Percentiles rank a stretch among this genome's conserved stretches.
Conservation (phyloP, 2,113 vertebrate genomes). For the Rhizomys pruinosus region DNA sequence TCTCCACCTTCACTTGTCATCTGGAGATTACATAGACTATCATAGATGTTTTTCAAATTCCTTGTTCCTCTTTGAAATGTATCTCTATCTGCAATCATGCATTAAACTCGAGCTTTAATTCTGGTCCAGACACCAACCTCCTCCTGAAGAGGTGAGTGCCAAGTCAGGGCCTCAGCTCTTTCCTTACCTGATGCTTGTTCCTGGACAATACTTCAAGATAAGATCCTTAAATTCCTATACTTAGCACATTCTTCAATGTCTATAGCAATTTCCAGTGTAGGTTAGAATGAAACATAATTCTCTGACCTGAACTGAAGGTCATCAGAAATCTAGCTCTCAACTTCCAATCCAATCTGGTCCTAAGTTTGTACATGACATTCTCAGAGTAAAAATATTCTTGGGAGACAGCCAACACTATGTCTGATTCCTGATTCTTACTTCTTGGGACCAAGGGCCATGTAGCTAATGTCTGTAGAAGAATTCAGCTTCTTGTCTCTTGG, state of each 20-base stretch:
- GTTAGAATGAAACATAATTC: constrained; percentile 52
- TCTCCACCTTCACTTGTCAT: neutral
- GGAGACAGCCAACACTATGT: neutral
- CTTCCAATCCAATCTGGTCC: constrained; percentile 39
- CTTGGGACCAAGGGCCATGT: neutral
- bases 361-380: constrained; percentile 46
- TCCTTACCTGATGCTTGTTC: neutral
- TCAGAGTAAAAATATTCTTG: constrained; percentile 32
- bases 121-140: neutral
- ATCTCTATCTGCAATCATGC: neutral
- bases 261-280: constrained; percentile 53
- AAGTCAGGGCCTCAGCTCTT: neutral
- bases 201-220: neutral
- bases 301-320: constrained; percentile 48
- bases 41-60: neutral
- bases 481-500: neutral
- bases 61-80: neutral
- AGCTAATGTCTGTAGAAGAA: neutral
- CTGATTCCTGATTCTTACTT: neutral
- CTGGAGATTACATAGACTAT: neutral
- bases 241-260: constrained; percentile 43
- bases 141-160: neutral
- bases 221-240: neutral
- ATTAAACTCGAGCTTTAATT: constrained; percentile 26
- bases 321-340: constrained; percentile 25